Percentiles rank a stretch among this genome's conserved stretches.
phyloP scores from a whole-genome alignment of 2,113 vertebrate species.

The Tetrao urogallus region DNA sequence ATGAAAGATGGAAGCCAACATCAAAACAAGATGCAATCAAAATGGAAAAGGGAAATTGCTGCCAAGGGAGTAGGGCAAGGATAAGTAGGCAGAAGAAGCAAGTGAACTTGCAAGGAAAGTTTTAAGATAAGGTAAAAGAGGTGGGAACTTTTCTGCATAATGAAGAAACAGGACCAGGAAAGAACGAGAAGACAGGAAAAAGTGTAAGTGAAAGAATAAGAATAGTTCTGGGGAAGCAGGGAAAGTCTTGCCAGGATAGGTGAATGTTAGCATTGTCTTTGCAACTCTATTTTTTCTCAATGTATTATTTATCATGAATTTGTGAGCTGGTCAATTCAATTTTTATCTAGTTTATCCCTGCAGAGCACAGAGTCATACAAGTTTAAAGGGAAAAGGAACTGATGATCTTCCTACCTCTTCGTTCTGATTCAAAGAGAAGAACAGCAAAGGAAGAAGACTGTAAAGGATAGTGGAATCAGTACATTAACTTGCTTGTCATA shows the following conservation, averaged over 20 bases:
- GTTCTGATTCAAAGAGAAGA: not conserved
- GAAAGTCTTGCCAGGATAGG: not conserved
- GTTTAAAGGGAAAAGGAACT: not conserved
- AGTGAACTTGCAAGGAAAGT: not conserved
- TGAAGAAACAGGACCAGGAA: not conserved
- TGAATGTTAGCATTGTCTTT: not conserved
- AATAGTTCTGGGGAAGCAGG: not conserved
- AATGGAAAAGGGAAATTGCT: not conserved
- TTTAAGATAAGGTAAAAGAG: not conserved
- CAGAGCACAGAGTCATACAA: not conserved
- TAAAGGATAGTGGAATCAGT: not conserved
- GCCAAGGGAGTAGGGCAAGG: not conserved
- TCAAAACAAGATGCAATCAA: not conserved
- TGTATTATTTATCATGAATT: not conserved
- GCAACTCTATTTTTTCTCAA: not conserved
- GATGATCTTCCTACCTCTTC: not conserved
- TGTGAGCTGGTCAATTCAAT: not conserved
- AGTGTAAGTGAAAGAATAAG: not conserved
- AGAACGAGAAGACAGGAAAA: not conserved
- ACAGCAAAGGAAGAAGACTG: not conserved
- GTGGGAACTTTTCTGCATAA: not conserved
- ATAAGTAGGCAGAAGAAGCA: not conserved
- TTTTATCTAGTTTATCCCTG: not conserved
- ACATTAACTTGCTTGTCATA: not conserved
- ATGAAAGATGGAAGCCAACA: rapidly evolving